These are phyloP conservation scores for Tauraco erythrolophus DNA, from an alignment of 2,113 vertebrate species.

Conservation along the genomic window DNA sequence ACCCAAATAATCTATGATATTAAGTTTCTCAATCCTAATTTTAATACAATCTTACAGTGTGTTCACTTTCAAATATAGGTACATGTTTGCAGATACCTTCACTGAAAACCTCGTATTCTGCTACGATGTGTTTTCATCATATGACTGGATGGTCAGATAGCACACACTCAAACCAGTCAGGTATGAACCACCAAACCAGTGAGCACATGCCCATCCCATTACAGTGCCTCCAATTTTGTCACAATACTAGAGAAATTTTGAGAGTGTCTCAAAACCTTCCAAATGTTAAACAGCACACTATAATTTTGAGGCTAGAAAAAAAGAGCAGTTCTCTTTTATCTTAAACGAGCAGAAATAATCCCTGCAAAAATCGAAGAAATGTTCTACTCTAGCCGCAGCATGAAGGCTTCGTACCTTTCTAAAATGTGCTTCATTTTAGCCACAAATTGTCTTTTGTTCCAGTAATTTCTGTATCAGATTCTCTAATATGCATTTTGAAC, in stretches of 20 bases:
- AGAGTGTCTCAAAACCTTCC: background rate
- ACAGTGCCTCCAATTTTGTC: background rate
- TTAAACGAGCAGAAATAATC: background rate
- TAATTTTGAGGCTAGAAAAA: background rate
- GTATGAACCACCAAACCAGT: background rate
- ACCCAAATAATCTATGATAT: background rate
- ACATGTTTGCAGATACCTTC: background rate
- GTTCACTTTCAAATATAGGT: background rate
- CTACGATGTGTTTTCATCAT: accelerated
- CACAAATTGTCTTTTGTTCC: background rate
- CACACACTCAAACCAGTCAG: background rate
- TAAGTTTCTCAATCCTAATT: background rate
- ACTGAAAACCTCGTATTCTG: background rate
- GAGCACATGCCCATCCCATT: background rate
- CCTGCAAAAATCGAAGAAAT: background rate
- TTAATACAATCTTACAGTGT: background rate
- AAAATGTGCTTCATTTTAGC: background rate
- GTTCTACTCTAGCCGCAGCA: background rate
- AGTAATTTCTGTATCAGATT: background rate
- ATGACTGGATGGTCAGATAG: background rate
- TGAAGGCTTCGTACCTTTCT: background rate
- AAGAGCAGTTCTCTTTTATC: background rate
- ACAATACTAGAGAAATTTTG: background rate
- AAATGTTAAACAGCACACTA: background rate
- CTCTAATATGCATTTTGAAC: background rate